These are phyloP conservation scores for Varroa destructor DNA, from an alignment of 1,140 invertebrate genomes.

Conservation along the genomic window DNA sequence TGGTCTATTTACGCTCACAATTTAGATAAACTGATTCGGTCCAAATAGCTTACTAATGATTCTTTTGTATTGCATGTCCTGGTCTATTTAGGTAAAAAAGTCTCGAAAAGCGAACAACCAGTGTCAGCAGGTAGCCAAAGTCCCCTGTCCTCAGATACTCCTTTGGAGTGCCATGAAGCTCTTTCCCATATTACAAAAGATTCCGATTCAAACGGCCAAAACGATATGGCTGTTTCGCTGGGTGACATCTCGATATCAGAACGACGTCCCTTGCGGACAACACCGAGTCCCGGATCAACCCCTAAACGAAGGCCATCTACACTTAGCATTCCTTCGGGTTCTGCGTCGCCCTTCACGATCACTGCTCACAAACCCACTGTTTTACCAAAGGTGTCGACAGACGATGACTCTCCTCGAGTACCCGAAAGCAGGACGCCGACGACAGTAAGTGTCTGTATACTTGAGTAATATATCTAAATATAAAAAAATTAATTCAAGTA, in stretches of 20 bases:
- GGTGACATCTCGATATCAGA: not conserved
- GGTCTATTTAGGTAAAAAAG: too few species aligned
- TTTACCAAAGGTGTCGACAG: constrained; percentile 11
- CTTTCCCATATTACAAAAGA: constrained; percentile 8
- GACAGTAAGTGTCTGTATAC: not conserved
- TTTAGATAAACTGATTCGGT: too few species aligned
- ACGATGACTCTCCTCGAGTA: constrained; percentile 2
- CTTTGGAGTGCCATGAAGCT: constrained; percentile 9
- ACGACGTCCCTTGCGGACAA: not conserved
- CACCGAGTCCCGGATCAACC: not conserved
- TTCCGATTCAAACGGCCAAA: not conserved
- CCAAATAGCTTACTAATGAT: too few species aligned
- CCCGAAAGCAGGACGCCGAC: not conserved
- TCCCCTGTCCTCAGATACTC: constrained; percentile 2
- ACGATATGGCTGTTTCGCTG: not conserved
- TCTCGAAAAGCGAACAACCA: not conserved
- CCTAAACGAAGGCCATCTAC: constrained; percentile 19
- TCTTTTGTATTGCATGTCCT: too few species aligned
- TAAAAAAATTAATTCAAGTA: too few species aligned
- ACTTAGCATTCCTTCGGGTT: constrained; percentile 12
- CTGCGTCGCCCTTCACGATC: constrained; percentile 8
- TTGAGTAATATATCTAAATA: too few species aligned
- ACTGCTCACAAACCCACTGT: constrained; percentile 20
- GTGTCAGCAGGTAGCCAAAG: not conserved
- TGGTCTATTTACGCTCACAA: too few species aligned